Evolutionary conservation across 1,140 invertebrate genomes (phyloP).

Genomic region (Eulimnadia texana): DNA sequence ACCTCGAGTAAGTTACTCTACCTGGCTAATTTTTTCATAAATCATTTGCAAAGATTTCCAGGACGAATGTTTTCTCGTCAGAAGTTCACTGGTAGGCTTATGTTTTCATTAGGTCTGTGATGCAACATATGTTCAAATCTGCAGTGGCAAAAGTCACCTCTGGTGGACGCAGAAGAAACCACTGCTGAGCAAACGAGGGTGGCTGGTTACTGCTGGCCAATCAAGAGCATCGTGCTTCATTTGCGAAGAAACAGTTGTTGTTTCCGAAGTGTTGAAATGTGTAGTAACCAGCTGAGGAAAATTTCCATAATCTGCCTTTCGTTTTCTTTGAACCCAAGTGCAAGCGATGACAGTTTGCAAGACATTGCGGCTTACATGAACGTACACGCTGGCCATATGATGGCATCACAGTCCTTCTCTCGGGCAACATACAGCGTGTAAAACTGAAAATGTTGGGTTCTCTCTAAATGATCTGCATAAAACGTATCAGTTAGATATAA

Average conservation of each 20-base stretch:
- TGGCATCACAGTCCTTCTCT: background rate
- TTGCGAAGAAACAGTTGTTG: background rate
- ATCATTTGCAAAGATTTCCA: background rate
- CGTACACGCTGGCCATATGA: background rate
- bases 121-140: background rate
- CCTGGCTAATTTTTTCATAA: background rate
- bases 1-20: background rate
- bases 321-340: background rate
- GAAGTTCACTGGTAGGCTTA: background rate
- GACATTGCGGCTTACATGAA: background rate
- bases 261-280: background rate
- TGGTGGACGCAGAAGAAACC: background rate
- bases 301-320: background rate
- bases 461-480: background rate
- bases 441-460: background rate
- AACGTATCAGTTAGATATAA: background rate
- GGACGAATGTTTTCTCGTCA: background rate
- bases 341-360: background rate
- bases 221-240: no score
- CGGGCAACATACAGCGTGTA: background rate
- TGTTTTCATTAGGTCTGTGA: background rate
- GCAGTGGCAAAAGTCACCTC: background rate
- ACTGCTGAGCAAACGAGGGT: background rate
- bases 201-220: no score
- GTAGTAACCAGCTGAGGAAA: background rate